Conservation (phyloP, 35 echinoderm and acorn worm species). For the Heliocidaris erythrogramma region DNA sequence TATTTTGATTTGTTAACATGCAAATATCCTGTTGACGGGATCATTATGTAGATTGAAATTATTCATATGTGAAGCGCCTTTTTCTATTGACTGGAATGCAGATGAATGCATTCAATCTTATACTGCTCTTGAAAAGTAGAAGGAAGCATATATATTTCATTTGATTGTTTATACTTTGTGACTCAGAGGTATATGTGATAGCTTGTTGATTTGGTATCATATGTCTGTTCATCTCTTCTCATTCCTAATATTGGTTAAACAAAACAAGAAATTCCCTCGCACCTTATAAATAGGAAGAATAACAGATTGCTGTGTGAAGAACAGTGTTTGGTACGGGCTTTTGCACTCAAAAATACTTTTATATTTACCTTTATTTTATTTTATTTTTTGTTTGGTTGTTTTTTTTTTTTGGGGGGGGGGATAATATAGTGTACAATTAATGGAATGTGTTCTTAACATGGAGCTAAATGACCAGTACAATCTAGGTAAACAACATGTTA, state of each 20-base stretch:
- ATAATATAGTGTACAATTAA: not conserved
- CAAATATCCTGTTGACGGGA: conserved; percentile 6
- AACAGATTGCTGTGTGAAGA: too few relatives aligned
- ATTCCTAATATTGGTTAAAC: not conserved
- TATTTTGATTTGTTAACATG: not conserved
- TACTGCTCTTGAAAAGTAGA: not conserved
- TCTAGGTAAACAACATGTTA: not conserved
- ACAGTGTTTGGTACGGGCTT: too few relatives aligned
- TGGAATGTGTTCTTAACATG: not conserved
- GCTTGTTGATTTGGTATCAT: not conserved
- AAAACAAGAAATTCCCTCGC: too few relatives aligned
- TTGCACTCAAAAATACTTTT: not conserved
- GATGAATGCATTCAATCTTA: not conserved
- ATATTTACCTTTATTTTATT: too few relatives aligned
- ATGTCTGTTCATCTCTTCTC: not conserved
- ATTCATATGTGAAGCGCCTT: not conserved
- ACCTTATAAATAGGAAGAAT: too few relatives aligned
- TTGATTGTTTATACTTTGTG: not conserved
- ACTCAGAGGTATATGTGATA: not conserved
- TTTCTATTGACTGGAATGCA: not conserved
- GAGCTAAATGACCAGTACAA: not conserved
- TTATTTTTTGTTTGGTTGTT: too few relatives aligned
- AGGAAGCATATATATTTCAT: not conserved
- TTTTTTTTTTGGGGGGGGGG: not conserved
- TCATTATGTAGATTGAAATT: not conserved